Conservation (phyloP, 2,797 vertebrate species). For the Spinus pinus region DNA sequence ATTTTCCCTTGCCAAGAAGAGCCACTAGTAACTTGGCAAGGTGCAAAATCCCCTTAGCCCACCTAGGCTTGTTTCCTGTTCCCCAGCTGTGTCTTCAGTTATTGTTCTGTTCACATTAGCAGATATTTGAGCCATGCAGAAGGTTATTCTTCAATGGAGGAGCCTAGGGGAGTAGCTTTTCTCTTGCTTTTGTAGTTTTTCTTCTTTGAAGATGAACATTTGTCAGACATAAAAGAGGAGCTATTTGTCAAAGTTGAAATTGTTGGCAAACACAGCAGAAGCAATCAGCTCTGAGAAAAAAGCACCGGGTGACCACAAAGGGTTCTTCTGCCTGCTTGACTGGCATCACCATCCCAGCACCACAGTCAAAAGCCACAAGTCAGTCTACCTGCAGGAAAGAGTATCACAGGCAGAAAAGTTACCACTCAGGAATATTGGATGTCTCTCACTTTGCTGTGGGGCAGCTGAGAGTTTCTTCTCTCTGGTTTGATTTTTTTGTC, state of each 20-base stretch:
- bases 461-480: not conserved
- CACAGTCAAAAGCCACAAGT: not conserved
- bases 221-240: not conserved
- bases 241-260: not conserved
- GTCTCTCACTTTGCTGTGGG: not conserved
- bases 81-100: not conserved
- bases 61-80: not conserved
- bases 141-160: not conserved
- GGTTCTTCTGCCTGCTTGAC: not conserved
- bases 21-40: not conserved
- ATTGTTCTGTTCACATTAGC: not conserved
- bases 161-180: not conserved
- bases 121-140: not conserved
- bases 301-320: fast-evolving
- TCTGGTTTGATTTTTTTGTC: fast-evolving
- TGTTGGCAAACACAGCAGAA: not conserved
- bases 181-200: conserved; percentile 4
- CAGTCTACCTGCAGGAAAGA: not conserved
- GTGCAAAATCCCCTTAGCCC: not conserved
- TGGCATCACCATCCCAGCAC: not conserved
- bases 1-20: not conserved
- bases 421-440: not conserved
- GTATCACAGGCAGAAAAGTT: not conserved
- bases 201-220: not conserved
- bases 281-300: not conserved